Evolutionary conservation across 2,797 vertebrate species (phyloP).

Genomic region (Silurus lanzhouensis): DNA sequence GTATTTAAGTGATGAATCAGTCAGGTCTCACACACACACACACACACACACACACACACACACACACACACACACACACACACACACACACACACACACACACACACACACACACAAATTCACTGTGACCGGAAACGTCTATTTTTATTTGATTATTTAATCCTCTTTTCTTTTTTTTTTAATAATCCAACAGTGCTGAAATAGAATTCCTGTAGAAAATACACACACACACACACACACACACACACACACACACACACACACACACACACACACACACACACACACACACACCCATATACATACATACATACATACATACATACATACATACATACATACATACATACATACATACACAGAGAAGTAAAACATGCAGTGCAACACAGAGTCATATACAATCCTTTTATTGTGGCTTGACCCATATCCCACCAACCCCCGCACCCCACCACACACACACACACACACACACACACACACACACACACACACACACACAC

Average conservation of each 20-base stretch:
- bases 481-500: conserved; percentile 7
- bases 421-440: no score
- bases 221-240: background rate
- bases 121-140: conserved; percentile 55
- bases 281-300: background rate
- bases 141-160: conserved; percentile 71
- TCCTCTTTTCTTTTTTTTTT: conserved; percentile 60
- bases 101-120: background rate
- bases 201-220: conserved; percentile 1
- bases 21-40: background rate
- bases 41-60: conserved; percentile 7
- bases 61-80: conserved; percentile 5
- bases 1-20: conserved; percentile 2
- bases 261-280: background rate
- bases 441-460: background rate
- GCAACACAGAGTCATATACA: background rate
- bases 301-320: background rate
- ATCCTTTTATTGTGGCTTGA: conserved; percentile 12
- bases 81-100: background rate
- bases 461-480: background rate
- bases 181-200: background rate
- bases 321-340: background rate
- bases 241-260: background rate
- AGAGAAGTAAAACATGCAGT: background rate
- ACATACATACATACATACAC: background rate